Conservation (phyloP, 2,113 vertebrate species). For the Chascanopsetta lugubris region DNA sequence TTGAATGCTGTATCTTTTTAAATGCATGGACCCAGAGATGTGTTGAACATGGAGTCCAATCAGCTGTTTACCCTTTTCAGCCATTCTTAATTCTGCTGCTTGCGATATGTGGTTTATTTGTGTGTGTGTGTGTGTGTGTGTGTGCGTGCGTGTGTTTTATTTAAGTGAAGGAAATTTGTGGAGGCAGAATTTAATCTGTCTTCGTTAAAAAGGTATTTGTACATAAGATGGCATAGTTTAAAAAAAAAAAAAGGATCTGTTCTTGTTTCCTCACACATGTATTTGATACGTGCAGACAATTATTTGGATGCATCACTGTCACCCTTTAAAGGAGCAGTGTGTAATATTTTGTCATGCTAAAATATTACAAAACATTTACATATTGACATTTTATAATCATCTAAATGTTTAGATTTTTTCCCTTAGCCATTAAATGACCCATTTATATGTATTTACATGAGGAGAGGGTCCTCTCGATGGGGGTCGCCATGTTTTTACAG, state of each 20-base stretch:
- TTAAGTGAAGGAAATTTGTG: conserved; percentile 46
- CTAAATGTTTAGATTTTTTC: too few relatives aligned
- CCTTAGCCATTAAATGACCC: too few relatives aligned
- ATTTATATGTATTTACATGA: too few relatives aligned
- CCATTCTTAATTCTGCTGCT: conserved; percentile 70
- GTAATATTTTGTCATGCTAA: too few relatives aligned
- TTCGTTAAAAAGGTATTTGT: conserved; percentile 63
- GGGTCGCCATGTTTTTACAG: too few relatives aligned
- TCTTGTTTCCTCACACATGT: conserved; percentile 40
- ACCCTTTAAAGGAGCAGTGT: too few relatives aligned
- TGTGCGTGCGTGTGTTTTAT: conserved; percentile 55
- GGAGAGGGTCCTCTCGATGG: too few relatives aligned
- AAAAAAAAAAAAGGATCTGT: conserved; percentile 49
- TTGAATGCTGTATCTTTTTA: conserved; percentile 66
- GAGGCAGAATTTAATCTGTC: conserved; percentile 29
- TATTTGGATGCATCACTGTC: conserved; percentile 26
- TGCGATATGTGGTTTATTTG: conserved; percentile 49
- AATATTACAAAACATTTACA: too few relatives aligned
- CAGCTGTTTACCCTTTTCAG: conserved; percentile 66
- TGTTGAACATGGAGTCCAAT: conserved; percentile 56
- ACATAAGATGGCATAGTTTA: conserved; percentile 69
- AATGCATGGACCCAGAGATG: conserved; percentile 42
- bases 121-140: conserved; percentile 10
- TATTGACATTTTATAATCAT: too few relatives aligned
- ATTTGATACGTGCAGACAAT: conserved; percentile 50